Base-by-base conservation (phyloP, 2,888 invertebrate species). In the Lobophora halterata region DNA sequence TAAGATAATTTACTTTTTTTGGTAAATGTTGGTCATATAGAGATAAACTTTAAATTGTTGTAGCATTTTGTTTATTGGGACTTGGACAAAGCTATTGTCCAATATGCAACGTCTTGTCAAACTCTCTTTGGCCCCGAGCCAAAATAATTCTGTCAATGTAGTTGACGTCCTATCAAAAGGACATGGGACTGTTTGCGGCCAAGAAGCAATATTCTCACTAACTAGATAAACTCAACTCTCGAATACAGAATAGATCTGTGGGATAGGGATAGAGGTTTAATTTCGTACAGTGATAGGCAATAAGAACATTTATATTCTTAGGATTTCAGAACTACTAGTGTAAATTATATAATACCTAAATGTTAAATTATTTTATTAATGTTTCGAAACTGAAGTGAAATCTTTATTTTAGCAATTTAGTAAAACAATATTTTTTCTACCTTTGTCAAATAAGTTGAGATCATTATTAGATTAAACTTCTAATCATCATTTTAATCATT, bases 171-270 rank as follows among this genome's bases (percentile, higher is more conserved):
- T 49, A 49, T 46, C 40, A 35, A 50, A 42, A 45, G 51, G 58
- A 62, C 63, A 52, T 47, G 49, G 32, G 57, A 55, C 53, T 69
- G 65, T 71, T 72, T 70, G 73, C 60, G 71, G 70, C 61, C 61
- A 65, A 71, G 61, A 69, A 68, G 68, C 71, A 78, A 78, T 78
- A 76, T 79, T 74, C 65, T 58, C 62, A 65, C 67, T 69, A 71
- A 77, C 71, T 66, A 72, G 71, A 73, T 66, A 76, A 72, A 70
- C 71, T 67, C 70, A 59, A 53, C 63, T 64, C 65, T 58, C 62
- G 80, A 76, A 79, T 80, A 80, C 78, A 67, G 65, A 80, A 61
- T 62, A 72, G 71, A 55, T 56, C 49, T 51, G 17, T 4, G 17
- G 43, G 53, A 57, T 60, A 55, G 39, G 49, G 47, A 40, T 51